These are phyloP conservation scores for Phaenicophaeus curvirostris DNA, from an alignment of 2,797 vertebrate species.

Conservation along the genomic window DNA sequence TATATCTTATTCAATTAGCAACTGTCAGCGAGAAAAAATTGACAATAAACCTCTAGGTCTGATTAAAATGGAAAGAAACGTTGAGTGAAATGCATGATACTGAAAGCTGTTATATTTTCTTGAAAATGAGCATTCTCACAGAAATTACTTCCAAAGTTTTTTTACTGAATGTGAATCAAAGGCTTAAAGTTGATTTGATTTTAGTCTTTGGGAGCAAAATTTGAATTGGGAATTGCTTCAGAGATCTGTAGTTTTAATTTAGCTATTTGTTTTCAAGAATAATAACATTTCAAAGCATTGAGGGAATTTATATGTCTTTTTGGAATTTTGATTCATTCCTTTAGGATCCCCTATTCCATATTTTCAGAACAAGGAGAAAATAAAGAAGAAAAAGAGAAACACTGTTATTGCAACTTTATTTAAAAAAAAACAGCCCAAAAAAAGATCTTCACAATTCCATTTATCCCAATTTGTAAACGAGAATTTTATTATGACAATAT, in stretches of 20 bases:
- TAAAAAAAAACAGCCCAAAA: neutral
- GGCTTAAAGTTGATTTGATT: conserved; percentile 16
- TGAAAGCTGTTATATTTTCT: conserved; percentile 31
- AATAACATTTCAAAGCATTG: conserved; percentile 16
- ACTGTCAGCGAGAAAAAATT: conserved; percentile 14
- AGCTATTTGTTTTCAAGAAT: conserved; percentile 22
- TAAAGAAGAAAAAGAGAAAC: neutral
- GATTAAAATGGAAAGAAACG: conserved; percentile 17
- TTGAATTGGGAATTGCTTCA: neutral
- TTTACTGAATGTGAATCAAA: conserved; percentile 9
- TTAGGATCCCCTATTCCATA: neutral
- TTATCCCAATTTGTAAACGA: neutral
- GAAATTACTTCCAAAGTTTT: conserved; percentile 34
- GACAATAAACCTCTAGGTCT: conserved; percentile 43
- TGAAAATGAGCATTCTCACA: conserved; percentile 15
- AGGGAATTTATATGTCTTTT: neutral
- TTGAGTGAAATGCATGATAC: conserved; percentile 4
- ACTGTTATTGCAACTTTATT: neutral
- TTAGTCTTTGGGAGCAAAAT: neutral
- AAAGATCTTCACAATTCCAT: neutral
- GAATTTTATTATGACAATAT: neutral
- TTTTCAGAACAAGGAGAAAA: neutral
- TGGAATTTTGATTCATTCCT: neutral
- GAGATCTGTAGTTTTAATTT: conserved; percentile 7
- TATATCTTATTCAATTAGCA: conserved; percentile 41